Conservation (phyloP, 2,797 vertebrate genomes). For the Acanthopagrus latus region DNA sequence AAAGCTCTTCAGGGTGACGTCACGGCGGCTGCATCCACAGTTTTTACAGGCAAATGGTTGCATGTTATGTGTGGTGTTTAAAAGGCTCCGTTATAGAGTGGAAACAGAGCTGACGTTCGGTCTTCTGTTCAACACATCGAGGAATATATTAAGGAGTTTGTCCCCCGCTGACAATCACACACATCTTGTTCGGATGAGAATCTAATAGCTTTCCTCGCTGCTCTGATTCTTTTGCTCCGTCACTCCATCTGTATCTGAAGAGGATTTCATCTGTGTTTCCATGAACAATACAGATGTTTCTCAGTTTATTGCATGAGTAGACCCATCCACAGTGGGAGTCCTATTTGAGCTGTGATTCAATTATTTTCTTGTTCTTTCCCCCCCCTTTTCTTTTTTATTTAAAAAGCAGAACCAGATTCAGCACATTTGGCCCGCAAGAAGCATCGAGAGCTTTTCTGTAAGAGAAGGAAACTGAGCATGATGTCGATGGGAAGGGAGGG, state of each 20-base stretch:
- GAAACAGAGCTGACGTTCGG: neutral
- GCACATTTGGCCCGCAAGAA: conserved; percentile 25
- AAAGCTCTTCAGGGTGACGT: too few relatives aligned
- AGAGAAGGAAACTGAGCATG: conserved; percentile 11
- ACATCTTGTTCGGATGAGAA: conserved; percentile 16
- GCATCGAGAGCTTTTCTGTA: conserved; percentile 32
- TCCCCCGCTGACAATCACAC: neutral
- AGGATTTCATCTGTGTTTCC: conserved; percentile 34
- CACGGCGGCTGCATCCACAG: too few relatives aligned
- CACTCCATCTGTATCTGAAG: conserved; percentile 10
- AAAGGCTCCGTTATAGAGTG: neutral
- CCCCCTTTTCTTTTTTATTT: neutral
- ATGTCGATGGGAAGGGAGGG: conserved; percentile 13
- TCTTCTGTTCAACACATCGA: conserved; percentile 6
- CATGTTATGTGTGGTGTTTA: neutral
- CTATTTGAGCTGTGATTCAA: conserved; percentile 9
- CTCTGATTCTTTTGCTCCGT: conserved; percentile 4
- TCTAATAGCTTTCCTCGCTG: neutral
- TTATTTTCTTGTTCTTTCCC: conserved; percentile 4
- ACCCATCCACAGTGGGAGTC: conserved; percentile 16
- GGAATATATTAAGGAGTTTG: neutral
- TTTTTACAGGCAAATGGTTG: too few relatives aligned
- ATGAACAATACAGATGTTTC: conserved; percentile 14
- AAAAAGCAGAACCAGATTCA: conserved; percentile 39
- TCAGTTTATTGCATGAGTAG: neutral